These are phyloP conservation scores for Chaetura pelagica DNA, from an alignment of 2,113 vertebrate genomes.

Conservation along the genomic window DNA sequence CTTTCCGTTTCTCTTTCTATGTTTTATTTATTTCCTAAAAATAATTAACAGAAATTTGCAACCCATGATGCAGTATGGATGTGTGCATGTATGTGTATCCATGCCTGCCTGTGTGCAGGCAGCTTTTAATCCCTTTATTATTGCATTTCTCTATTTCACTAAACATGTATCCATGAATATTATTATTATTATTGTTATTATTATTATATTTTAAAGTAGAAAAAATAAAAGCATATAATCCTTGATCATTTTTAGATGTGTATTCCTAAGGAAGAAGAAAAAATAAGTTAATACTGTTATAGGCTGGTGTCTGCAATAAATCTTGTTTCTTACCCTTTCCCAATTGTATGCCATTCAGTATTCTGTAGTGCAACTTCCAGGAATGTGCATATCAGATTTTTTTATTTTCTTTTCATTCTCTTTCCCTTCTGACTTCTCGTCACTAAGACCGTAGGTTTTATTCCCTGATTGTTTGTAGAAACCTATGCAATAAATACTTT, in stretches of 20 bases:
- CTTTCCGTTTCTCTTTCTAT: conserved; percentile 21
- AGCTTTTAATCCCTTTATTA: conserved; percentile 7
- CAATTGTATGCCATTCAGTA: neutral
- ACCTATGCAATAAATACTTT: conserved; percentile 14
- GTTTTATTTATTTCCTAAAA: conserved; percentile 44
- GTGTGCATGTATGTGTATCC: neutral
- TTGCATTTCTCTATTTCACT: conserved; percentile 6
- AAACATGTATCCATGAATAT: neutral
- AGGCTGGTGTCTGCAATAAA: neutral
- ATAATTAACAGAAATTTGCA: conserved; percentile 48
- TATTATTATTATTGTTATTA: neutral
- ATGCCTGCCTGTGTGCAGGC: neutral
- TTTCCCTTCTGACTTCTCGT: neutral
- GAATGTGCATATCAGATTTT: neutral
- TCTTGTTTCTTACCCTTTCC: neutral
- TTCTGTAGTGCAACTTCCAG: neutral
- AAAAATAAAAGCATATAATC: conserved; percentile 20
- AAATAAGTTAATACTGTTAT: neutral
- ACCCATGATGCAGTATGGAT: neutral
- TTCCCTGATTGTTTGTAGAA: conserved; percentile 35
- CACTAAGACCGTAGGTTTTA: neutral
- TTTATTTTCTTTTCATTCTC: neutral
- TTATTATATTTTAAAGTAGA: no score
- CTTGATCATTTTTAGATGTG: neutral
- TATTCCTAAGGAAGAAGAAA: neutral